phyloP scores from a whole-genome alignment of 2,888 invertebrate species.

The Myopa testacea region DNA sequence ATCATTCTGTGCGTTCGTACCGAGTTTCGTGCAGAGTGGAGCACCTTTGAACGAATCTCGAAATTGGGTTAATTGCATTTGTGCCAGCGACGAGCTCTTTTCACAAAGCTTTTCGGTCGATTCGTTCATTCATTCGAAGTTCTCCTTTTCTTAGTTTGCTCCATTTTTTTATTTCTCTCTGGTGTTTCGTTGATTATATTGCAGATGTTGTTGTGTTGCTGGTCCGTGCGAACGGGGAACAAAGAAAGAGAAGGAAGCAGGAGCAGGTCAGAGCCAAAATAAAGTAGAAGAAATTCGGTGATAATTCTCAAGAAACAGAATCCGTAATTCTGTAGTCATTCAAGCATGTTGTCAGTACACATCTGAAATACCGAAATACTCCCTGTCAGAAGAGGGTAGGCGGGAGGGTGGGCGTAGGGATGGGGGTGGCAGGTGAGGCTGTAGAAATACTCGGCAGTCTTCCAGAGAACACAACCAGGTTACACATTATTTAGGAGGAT shows the following conservation, averaged over 20 bases:
- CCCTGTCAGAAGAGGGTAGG: no score
- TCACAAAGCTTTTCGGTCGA: slow-evolving; percentile 16
- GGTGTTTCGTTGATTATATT: background rate
- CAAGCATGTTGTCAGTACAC: no score
- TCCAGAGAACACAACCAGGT: no score
- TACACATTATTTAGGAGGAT: background rate
- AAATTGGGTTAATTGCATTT: slow-evolving; percentile 37
- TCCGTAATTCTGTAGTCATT: no score
- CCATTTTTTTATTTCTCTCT: background rate
- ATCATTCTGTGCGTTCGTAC: slow-evolving; percentile 10
- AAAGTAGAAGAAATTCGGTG: background rate
- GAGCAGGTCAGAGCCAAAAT: no score
- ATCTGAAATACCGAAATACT: no score
- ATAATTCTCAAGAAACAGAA: no score
- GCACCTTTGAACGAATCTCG: slow-evolving; percentile 5
- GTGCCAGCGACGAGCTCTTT: background rate
- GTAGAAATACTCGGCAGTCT: no score
- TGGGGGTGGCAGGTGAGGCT: no score
- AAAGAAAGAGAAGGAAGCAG: no score
- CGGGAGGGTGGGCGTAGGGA: no score
- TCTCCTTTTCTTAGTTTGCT: background rate
- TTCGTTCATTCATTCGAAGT: slow-evolving; percentile 4
- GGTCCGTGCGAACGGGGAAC: no score
- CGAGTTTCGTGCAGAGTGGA: slow-evolving; percentile 7
- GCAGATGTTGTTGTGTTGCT: background rate